Base-by-base conservation (phyloP, 2,888 invertebrate species). In the Neoaliturus tenellus region DNA sequence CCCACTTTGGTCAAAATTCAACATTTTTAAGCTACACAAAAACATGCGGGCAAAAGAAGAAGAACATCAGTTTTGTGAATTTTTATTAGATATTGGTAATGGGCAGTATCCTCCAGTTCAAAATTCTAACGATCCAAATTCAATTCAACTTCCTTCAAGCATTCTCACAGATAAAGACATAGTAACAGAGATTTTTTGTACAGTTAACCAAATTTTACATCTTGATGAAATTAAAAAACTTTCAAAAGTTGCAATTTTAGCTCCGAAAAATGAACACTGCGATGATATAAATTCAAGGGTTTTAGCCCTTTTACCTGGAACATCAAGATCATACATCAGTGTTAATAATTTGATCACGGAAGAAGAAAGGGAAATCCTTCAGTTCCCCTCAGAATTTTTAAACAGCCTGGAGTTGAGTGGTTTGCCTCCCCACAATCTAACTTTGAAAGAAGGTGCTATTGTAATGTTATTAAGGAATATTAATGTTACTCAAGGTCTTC, bases 11-110 rank as follows among this genome's bases (percentile, higher is more conserved):
- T n/a, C 33, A 55, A n/a, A 51, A 20, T 84, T 83, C 48, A 81
- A 85, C 31, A 80, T 48, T 31, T 75, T 51, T 35, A 75, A 84
- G 67, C 48, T 84, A 4, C 81, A 51, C 31, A 82, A 75, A 84
- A 85, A 85, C 48, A 67, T 85, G 69, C 51, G 84, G 55, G 82
- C 84, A 41, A 82, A 81, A 28, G 80, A 82, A 25, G 25, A 55
- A 55, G 41, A 62, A 81, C 33, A 23, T 55, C 28, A 82, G 8
- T 82, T 82, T 39, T 31, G 51, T 23, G 48, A 82, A 20, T 84
- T 62, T 39, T 55, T 84, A 44, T 62, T 84, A 23, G 33, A 84
- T 55, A 80, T 84, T 25, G 84, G 82, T 5, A 78, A 84, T 82
- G 55, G 25, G 25, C 25, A 55, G 3, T 25, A 55, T 55, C 25